A percentile compares a stretch with the other conserved stretches of the same genome.
Evolutionary conservation across 2,888 invertebrate genomes (phyloP).

Genomic region (Metalampra italica): DNA sequence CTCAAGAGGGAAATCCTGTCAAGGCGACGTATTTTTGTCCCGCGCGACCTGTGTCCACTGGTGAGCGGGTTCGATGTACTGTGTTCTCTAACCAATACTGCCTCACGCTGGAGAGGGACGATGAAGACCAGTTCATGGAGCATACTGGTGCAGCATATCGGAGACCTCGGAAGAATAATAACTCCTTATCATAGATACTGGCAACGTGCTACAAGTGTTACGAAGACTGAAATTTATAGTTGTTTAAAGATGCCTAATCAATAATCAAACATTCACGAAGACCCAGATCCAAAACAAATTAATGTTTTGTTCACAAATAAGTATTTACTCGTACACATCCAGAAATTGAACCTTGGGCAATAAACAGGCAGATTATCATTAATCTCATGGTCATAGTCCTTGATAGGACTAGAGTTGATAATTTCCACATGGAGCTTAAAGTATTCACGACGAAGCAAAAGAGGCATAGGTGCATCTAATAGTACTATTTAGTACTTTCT

Average conservation of each 20-base stretch:
- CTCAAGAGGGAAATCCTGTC: slow-evolving; percentile 45
- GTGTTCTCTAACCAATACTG: slow-evolving; percentile 69
- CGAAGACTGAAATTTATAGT: not conserved
- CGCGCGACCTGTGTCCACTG: slow-evolving; percentile 47
- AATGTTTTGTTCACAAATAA: no score
- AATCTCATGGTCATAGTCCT: no score
- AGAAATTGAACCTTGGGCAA: no score
- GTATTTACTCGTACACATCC: no score
- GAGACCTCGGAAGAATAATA: slow-evolving; percentile 37
- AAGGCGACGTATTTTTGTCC: slow-evolving; percentile 66
- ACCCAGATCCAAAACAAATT: no score
- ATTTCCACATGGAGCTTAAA: no score
- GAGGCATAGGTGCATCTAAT: no score
- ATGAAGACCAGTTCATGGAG: slow-evolving; percentile 53
- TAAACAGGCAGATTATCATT: no score
- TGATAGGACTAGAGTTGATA: no score
- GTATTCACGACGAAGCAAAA: no score
- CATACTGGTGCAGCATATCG: slow-evolving; percentile 43
- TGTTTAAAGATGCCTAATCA: not conserved
- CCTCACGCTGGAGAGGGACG: slow-evolving; percentile 55
- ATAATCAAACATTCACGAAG: no score
- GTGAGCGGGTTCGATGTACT: slow-evolving; percentile 50
- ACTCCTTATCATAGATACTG: not conserved
- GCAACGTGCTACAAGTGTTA: not conserved
- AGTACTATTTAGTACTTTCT: no score